phyloP scores from a whole-genome alignment of 1,140 invertebrate genomes.

The Scylla paramamosain region DNA sequence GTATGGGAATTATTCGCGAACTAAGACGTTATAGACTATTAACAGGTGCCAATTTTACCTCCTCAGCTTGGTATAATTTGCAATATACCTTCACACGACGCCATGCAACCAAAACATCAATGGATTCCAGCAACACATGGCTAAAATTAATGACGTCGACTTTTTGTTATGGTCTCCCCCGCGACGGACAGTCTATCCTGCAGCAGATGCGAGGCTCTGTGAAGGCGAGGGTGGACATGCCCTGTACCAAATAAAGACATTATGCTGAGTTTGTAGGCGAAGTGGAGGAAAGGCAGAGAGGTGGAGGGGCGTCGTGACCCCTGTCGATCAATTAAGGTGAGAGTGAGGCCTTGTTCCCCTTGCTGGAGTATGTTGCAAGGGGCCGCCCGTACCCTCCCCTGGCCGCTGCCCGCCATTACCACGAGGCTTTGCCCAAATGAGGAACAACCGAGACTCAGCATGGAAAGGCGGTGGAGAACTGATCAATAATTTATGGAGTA shows the following conservation, averaged over 20 bases:
- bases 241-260: neutral
- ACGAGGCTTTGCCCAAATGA: neutral
- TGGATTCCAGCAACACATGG: neutral
- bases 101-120: neutral
- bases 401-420: neutral
- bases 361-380: neutral
- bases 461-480: neutral
- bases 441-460: neutral
- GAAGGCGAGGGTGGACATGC: neutral
- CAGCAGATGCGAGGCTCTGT: neutral
- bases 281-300: neutral
- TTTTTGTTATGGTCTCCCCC: neutral
- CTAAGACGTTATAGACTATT: too few relatives aligned
- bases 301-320: neutral
- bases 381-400: conserved; percentile 5
- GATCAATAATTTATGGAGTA: neutral
- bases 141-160: neutral
- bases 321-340: conserved; percentile 22
- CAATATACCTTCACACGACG: neutral
- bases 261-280: neutral
- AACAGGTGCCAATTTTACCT: neutral
- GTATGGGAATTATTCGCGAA: too few relatives aligned
- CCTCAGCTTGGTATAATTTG: neutral
- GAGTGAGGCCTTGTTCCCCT: conserved; percentile 17
- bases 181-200: neutral